phyloP scores from a whole-genome alignment of 2,797 vertebrate species.

The Oreochromis grahami region DNA sequence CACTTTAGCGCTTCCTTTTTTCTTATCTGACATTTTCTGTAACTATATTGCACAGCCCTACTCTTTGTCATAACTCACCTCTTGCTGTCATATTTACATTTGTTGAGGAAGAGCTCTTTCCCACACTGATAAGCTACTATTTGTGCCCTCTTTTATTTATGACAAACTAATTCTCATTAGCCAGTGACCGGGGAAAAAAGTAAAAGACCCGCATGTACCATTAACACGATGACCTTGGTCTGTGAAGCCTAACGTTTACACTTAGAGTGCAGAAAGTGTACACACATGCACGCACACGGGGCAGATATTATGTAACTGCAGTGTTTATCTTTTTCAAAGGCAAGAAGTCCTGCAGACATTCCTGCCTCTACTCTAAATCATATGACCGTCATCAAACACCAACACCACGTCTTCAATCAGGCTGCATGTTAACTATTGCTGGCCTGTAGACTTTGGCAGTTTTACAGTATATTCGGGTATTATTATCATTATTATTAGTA shows the following conservation, averaged over 20 bases:
- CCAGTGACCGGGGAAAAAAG: neutral
- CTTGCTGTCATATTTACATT: neutral
- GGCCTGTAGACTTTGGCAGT: neutral
- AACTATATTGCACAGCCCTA: neutral
- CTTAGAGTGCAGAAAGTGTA: neutral
- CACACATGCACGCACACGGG: neutral
- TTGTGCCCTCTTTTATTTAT: neutral
- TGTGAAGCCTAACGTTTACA: neutral
- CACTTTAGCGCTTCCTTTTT: neutral
- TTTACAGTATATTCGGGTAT: neutral
- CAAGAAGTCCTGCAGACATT: neutral
- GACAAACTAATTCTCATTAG: neutral
- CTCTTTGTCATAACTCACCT: neutral
- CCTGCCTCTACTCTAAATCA: conserved; percentile 27
- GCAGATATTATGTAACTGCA: conserved; percentile 28
- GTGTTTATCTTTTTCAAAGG: conserved; percentile 21
- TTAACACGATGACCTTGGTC: neutral
- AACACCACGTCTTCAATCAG: neutral
- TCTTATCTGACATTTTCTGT: neutral
- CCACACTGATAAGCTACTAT: neutral
- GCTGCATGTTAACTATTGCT: neutral
- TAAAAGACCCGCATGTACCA: neutral
- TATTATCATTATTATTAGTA: neutral
- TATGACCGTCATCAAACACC: conserved; percentile 35
- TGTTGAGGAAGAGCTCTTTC: neutral